Evolutionary conservation across 2,113 vertebrate species (phyloP), one percentile per base, ranked within the genome.

Genomic region (Glareola pratincola): DNA sequence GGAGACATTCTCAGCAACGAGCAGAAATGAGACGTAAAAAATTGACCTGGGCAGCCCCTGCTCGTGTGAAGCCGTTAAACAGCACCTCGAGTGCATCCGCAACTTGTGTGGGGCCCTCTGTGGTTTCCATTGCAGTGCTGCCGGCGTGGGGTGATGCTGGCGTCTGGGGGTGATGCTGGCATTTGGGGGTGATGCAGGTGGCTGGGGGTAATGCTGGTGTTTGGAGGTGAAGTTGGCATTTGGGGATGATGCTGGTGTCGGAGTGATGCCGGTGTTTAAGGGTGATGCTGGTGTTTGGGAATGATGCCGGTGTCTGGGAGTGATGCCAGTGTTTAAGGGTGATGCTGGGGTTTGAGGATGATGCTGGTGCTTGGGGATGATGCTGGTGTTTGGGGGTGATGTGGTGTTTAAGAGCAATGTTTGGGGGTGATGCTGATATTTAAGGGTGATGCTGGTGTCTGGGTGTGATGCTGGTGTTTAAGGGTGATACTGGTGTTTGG

Each of bases 21-120:
- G 39, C 12, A 50, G 50, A 64, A 85, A 37, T 4, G 4, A 48
- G 64, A 14, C 36, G 62, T 36, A 11, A 66, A 81, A 60, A 14
- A 7, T 19, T 8, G 9, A 19, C 41, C 39, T 5, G n/a, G 47
- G 74, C 50, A 26, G 10, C 14, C 34, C 16, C 37, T 29, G 8
- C 32, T 27, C n/a, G 3, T 7, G 59, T 7, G 1, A 29, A 39
- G 27, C 20, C 3, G 1, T 14, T 17, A 21, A 73, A 53, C 37
- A 12, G 60, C 34, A 14, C n/a, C 41, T 3, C 0, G 3, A 51
- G 60, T 1, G 36, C 24, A 15, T 1, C 43, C 6, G 2, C 43
- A 17, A 1, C 27, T 41, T 5, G 18, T 4, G n/a, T 2, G 2
- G 39, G 39, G n/a, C 23, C 39, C n/a, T 32, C 47, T 9, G 32